A percentile compares a stretch with the other conserved stretches of the same genome.
Conservation (phyloP, 1,140 invertebrate species). For the Ostrea edulis region DNA sequence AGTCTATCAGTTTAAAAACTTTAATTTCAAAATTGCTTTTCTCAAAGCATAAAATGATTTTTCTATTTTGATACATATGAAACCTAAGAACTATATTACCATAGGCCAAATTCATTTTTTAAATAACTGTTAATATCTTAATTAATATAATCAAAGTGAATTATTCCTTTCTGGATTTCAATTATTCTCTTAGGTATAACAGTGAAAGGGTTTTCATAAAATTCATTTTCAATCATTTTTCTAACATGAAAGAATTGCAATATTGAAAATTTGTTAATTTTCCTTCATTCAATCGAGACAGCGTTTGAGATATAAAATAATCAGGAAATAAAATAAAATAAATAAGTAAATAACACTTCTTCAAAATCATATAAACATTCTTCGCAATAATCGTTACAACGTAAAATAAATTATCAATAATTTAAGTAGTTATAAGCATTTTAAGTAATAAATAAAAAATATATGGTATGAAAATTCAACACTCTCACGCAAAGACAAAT, state of each 20-base stretch:
- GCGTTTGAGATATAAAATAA: background rate
- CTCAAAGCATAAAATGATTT: background rate
- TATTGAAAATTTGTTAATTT: background rate
- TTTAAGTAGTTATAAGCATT: background rate
- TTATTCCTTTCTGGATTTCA: too few species aligned
- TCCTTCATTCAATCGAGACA: background rate
- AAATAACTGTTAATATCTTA: too few species aligned
- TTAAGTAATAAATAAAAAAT: background rate
- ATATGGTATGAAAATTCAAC: background rate
- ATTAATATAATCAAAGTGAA: too few species aligned
- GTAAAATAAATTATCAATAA: constrained; percentile 21
- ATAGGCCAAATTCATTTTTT: too few species aligned
- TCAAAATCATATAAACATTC: constrained; percentile 1
- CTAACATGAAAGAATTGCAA: too few species aligned
- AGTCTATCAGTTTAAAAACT: background rate
- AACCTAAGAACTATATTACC: too few species aligned
- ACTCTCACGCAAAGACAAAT: background rate
- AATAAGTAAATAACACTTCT: constrained; percentile 33
- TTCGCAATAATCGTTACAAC: background rate
- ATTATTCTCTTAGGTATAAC: too few species aligned
- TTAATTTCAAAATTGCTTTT: background rate
- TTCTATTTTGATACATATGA: background rate
- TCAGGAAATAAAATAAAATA: constrained; percentile 1
- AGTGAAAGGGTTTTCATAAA: background rate
- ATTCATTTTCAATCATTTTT: background rate